Evolutionary conservation across 2,113 vertebrate genomes (phyloP), one percentile per base, ranked within the genome.

Genomic region (Pampusana beccarii): DNA sequence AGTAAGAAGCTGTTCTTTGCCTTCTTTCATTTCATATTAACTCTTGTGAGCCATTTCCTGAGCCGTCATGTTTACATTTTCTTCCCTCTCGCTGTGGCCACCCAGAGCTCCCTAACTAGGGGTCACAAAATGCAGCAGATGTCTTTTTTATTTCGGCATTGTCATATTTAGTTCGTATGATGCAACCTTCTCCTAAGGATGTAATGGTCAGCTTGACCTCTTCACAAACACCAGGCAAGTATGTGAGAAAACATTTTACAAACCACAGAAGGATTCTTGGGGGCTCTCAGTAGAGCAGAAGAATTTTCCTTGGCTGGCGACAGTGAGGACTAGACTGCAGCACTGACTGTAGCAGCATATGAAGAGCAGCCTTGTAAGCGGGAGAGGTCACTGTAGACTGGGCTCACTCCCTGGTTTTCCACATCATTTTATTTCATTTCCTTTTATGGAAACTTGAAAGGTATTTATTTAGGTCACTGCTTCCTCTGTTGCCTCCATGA

Each of bases 81-180:
- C 36, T 73, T 88, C 44, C 16, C 29, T 28, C 8, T 73, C 53
- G 3, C 23, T 44, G 2, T 8, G 5, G 48, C 34, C 67, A 26
- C 66, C 60, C 34, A 33, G 69, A 74, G 25, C 48, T 70, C 65
- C 26, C 29, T 38, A 16, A 15, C 54, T 66, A 60, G 51, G 60
- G 12, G 8, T 66, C 65, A 80, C 53, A 83, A 54, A 79, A 95
- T 56, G 28, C 15, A 1, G 28, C 0, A 0, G 23, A 4, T 64
- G 5, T 7, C 13, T 0, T 20, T 51, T 28, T n/a, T 60, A 19
- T 72, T 46, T 12, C 6, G 66, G 9, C 1, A 0, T 66, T 38
- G 26, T 70, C 64, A 17, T 79, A 42, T 79, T 95, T 84, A 38
- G 56, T 71, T 88, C 6, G 2, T 73, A 48, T 34, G 75, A 67